These are phyloP conservation scores for Alces alces DNA, from an alignment of 2,113 vertebrate genomes.

Conservation along the genomic window DNA sequence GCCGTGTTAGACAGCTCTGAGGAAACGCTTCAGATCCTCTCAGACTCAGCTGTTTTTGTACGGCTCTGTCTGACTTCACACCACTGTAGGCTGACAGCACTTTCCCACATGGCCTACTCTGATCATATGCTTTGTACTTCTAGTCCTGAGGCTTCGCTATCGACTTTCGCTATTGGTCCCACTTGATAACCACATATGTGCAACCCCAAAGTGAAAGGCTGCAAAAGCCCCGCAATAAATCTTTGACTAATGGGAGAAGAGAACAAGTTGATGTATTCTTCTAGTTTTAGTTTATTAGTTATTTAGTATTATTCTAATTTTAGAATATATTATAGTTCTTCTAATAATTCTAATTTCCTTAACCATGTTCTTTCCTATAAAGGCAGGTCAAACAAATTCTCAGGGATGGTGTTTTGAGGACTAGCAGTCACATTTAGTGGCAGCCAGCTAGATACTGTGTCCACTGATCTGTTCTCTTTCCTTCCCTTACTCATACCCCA, in stretches of 20 bases:
- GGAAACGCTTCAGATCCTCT: neutral
- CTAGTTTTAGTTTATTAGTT: neutral
- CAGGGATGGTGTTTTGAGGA: neutral
- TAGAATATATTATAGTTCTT: neutral
- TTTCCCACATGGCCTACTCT: neutral
- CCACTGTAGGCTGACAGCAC: neutral
- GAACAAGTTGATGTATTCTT: neutral
- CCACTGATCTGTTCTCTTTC: neutral
- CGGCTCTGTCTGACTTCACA: neutral
- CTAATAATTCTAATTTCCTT: neutral
- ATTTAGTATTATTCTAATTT: neutral
- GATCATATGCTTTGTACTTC: neutral
- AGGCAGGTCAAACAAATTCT: neutral
- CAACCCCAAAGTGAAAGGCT: neutral
- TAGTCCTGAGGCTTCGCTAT: neutral
- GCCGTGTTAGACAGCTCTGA: neutral
- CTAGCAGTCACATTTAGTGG: neutral
- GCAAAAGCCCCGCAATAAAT: neutral
- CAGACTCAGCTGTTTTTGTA: neutral
- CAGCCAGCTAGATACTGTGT: neutral
- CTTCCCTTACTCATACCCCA: neutral
- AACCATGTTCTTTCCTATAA: neutral
- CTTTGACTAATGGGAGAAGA: neutral
- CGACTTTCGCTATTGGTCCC: neutral
- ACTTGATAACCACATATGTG: neutral